These are phyloP conservation scores for Microhierax caerulescens DNA, from an alignment of 2,797 vertebrate species.

Conservation along the genomic window DNA sequence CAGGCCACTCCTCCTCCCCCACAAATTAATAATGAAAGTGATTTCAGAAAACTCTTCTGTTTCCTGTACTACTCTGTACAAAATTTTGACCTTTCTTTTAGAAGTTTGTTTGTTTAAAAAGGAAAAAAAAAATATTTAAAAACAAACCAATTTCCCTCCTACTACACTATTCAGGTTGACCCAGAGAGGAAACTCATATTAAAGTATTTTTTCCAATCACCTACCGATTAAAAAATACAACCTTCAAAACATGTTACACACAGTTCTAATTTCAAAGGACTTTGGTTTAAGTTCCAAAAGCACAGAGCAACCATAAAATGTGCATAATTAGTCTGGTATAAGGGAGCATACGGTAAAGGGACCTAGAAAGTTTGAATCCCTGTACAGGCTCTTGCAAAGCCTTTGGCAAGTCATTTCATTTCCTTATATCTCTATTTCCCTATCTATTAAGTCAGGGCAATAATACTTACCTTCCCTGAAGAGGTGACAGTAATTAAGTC, in stretches of 20 bases:
- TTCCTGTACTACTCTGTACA: neutral
- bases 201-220: neutral
- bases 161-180: neutral
- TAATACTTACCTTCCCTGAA: slow-evolving; percentile 59
- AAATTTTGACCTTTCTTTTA: neutral
- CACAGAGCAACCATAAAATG: neutral
- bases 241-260: neutral
- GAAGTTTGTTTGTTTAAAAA: neutral
- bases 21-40: neutral
- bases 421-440: slow-evolving; percentile 52
- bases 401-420: slow-evolving; percentile 44
- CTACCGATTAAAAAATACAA: neutral
- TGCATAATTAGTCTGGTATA: slow-evolving; percentile 13
- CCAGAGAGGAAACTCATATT: neutral
- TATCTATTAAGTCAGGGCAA: slow-evolving; percentile 45
- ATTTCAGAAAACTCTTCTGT: neutral
- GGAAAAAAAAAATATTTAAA: neutral
- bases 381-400: slow-evolving; percentile 13
- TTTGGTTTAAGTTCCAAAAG: slow-evolving; percentile 24
- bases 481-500: slow-evolving; percentile 70
- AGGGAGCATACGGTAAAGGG: neutral
- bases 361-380: slow-evolving; percentile 44
- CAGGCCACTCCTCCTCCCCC: neutral
- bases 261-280: slow-evolving; percentile 19
- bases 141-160: neutral